Percentiles rank a stretch among this genome's conserved stretches.
phyloP scores from a whole-genome alignment of 1,140 invertebrate species.

The Plutomurus gul region DNA sequence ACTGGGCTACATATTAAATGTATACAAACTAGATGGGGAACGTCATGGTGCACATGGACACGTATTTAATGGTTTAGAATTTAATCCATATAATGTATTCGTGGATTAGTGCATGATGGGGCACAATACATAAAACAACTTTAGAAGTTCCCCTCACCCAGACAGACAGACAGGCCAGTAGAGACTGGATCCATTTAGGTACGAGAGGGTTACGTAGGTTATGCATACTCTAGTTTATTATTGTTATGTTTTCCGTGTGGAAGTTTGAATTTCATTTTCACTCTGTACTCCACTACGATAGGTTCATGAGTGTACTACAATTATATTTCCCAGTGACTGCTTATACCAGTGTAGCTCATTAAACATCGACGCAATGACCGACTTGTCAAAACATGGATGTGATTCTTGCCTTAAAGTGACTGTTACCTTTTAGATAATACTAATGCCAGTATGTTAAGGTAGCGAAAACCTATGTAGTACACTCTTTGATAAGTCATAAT shows the following conservation, averaged over 20 bases:
- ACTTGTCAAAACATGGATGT: too few relatives aligned
- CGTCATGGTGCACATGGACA: slow-evolving; percentile 2
- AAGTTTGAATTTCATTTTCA: not conserved
- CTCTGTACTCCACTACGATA: too few relatives aligned
- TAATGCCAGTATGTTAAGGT: too few relatives aligned
- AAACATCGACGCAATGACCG: too few relatives aligned
- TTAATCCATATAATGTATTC: slow-evolving; percentile 28
- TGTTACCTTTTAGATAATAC: too few relatives aligned
- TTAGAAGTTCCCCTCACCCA: not conserved
- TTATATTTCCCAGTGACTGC: too few relatives aligned
- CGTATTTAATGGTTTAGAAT: slow-evolving; percentile 3
- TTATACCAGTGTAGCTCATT: too few relatives aligned
- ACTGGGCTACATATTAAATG: too few relatives aligned
- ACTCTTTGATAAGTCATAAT: too few relatives aligned
- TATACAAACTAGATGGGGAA: not conserved
- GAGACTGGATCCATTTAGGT: not conserved
- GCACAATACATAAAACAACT: slow-evolving; percentile 14
- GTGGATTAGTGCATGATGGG: not conserved
- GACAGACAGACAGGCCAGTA: not conserved
- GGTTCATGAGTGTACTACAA: too few relatives aligned
- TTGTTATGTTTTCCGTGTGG: not conserved
- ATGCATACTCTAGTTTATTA: not conserved
- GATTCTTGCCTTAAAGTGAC: too few relatives aligned
- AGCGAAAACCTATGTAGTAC: too few relatives aligned
- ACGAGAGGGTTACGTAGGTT: not conserved